Percentiles rank a stretch among this genome's conserved stretches.
Evolutionary conservation across 2,113 vertebrate species (phyloP).

Genomic region (Benitochromis conjunctus): DNA sequence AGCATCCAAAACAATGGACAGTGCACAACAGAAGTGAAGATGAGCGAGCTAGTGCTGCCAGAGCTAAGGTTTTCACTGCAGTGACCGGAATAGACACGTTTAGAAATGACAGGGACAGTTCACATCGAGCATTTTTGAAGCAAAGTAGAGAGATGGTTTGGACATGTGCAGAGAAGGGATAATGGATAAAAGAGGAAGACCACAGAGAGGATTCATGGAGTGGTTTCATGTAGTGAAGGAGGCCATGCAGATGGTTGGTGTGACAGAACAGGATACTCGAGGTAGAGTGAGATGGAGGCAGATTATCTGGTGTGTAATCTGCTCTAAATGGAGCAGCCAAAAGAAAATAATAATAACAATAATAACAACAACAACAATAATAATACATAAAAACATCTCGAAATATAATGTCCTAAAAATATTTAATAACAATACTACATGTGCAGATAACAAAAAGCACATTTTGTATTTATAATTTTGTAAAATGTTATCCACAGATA

Average conservation of each 20-base stretch:
- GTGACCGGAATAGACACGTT: not conserved
- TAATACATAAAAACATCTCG: no score
- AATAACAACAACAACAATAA: rapidly evolving
- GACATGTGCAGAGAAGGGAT: not conserved
- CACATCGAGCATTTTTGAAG: no score
- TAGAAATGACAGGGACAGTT: no score
- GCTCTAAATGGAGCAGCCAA: not conserved
- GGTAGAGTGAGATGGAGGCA: not conserved
- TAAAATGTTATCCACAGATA: no score
- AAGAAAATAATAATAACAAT: not conserved
- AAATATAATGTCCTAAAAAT: no score
- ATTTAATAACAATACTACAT: not conserved
- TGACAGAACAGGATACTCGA: not conserved
- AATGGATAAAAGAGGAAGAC: not conserved
- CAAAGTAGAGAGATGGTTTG: not conserved
- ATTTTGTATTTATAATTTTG: no score
- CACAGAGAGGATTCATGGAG: not conserved
- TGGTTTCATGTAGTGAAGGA: not conserved
- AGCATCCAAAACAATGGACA: not conserved
- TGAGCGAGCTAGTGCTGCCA: not conserved
- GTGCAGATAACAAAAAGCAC: not conserved
- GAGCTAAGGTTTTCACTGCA: not conserved
- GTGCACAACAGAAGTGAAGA: not conserved
- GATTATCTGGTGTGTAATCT: not conserved
- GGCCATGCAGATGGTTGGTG: not conserved